These are phyloP conservation scores for Neoniphon sammara DNA, from an alignment of 2,797 vertebrate genomes.

Conservation along the genomic window DNA sequence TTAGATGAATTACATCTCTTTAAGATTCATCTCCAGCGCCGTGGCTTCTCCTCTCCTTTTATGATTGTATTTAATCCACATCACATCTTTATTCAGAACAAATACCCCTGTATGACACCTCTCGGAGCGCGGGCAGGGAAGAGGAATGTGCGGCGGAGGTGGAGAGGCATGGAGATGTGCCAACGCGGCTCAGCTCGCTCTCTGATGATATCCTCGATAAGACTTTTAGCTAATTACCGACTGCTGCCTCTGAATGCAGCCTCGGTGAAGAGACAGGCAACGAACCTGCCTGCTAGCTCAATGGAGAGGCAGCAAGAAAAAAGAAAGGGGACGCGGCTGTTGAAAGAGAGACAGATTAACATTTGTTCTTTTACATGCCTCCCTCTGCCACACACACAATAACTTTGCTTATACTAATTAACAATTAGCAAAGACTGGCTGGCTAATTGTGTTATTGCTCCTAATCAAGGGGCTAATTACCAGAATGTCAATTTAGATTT, in stretches of 20 bases:
- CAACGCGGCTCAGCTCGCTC: conserved; percentile 58
- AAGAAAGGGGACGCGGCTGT: conserved; percentile 74
- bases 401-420: conserved; percentile 96
- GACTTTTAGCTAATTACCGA: conserved; percentile 80
- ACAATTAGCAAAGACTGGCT: conserved; percentile 94
- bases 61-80: conserved; percentile 79
- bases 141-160: conserved; percentile 55
- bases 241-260: conserved; percentile 71
- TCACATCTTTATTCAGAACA: conserved; percentile 77
- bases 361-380: conserved; percentile 87
- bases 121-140: conserved; percentile 30
- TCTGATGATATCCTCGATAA: conserved; percentile 75
- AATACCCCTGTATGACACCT: conserved; percentile 70
- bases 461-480: conserved; percentile 99
- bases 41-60: conserved; percentile 64
- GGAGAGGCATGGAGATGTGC: conserved; percentile 67
- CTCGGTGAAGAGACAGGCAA: conserved; percentile 61
- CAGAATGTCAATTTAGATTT: conserved; percentile 98
- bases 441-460: conserved; percentile 98
- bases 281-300: conserved; percentile 78
- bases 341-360: conserved; percentile 86
- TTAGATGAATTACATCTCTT: conserved; percentile 79
- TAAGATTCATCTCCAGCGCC: conserved; percentile 72
- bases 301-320: conserved; percentile 67
- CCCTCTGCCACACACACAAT: conserved; percentile 85